Conservation (phyloP, 2,888 invertebrate species). For the Sinodicranocentrus sp. region DNA sequence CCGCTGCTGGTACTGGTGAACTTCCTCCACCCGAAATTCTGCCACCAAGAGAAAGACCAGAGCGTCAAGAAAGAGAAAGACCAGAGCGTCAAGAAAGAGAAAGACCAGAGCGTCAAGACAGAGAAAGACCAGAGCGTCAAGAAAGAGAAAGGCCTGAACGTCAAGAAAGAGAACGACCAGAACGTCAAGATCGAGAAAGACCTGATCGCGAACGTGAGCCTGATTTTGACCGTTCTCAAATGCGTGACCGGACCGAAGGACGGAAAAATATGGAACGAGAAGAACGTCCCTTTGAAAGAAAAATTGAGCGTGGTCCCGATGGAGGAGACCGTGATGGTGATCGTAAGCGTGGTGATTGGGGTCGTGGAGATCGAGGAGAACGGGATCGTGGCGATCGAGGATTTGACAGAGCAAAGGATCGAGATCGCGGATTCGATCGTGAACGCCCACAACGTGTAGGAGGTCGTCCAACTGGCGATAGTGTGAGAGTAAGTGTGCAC, state of each 20-base stretch:
- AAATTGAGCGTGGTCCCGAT: conserved; percentile 74
- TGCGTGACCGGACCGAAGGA: conserved; percentile 62
- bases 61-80: conserved; percentile 70
- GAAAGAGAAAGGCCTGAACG: conserved; percentile 69
- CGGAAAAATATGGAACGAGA: conserved; percentile 63
- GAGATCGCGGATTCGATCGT: conserved; percentile 67
- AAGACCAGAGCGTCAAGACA: conserved; percentile 19
- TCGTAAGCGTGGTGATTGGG: conserved; percentile 63
- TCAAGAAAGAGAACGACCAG: conserved; percentile 49
- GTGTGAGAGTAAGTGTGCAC: too few species aligned
- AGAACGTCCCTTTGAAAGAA: conserved; percentile 54
- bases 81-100: conserved; percentile 44
- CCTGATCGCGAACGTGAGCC: conserved; percentile 53
- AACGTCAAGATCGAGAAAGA: conserved; percentile 32
- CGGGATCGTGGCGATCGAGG: conserved; percentile 72
- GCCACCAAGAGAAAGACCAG: conserved; percentile 48
- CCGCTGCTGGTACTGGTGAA: conserved; percentile 39
- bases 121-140: conserved; percentile 39
- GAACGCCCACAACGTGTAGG: conserved; percentile 67
- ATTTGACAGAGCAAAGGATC: conserved; percentile 65
- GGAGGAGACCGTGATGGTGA: conserved; percentile 75
- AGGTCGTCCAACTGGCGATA: background rate
- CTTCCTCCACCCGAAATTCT: conserved; percentile 63
- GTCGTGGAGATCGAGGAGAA: conserved; percentile 73
- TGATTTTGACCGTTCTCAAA: conserved; percentile 60